phyloP scores from a whole-genome alignment of 2,797 vertebrate species.

The Micropoecilia bifurca region DNA sequence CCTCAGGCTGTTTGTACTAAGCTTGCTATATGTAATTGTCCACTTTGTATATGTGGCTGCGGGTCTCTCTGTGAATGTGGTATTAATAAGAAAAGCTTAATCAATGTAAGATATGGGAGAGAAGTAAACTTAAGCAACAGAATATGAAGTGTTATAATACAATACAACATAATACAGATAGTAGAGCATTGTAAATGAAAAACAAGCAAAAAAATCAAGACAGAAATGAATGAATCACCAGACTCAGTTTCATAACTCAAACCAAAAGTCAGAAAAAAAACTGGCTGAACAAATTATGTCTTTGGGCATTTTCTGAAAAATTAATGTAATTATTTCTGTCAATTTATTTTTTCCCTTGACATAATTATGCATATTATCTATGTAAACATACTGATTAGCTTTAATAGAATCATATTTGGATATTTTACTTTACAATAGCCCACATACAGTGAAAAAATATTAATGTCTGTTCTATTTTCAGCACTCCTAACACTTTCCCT shows the following conservation, averaged over 20 bases:
- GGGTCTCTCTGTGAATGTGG: neutral
- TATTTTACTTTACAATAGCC: neutral
- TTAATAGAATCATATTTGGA: neutral
- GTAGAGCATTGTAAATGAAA: neutral
- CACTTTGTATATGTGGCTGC: neutral
- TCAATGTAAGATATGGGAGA: slow-evolving; percentile 23
- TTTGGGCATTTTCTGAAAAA: too few relatives aligned
- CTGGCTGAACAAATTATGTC: neutral
- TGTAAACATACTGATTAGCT: neutral
- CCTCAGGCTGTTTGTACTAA: slow-evolving; percentile 26
- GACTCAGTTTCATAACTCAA: neutral
- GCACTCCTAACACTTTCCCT: too few relatives aligned
- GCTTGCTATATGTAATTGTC: slow-evolving; percentile 7
- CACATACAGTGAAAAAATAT: neutral
- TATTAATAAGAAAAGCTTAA: slow-evolving; percentile 20
- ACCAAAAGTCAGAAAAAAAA: neutral
- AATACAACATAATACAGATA: neutral
- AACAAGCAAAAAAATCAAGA: neutral
- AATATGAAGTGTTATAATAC: neutral
- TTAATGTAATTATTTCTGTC: too few relatives aligned
- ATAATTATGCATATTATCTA: too few relatives aligned
- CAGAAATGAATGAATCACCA: neutral
- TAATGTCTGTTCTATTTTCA: too few relatives aligned
- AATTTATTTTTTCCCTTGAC: too few relatives aligned
- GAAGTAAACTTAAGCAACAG: neutral